Conservation (phyloP, 2,113 vertebrate genomes). For the Coturnix japonica region DNA sequence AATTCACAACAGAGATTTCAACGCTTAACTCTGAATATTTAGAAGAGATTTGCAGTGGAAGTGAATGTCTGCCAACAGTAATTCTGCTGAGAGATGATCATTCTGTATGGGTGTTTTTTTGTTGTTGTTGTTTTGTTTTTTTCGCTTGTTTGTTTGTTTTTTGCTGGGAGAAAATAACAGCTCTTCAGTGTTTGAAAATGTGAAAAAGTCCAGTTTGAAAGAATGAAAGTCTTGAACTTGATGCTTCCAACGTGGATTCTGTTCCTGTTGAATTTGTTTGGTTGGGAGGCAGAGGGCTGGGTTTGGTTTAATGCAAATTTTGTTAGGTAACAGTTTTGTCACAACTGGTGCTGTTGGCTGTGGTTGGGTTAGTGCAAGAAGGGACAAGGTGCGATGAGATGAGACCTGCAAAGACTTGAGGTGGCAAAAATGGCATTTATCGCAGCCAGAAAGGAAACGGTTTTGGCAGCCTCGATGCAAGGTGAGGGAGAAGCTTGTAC, state of each 20-base stretch:
- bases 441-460: neutral
- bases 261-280: neutral
- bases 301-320: no score
- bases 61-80: slow-evolving; percentile 59
- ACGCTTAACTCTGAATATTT: slow-evolving; percentile 52
- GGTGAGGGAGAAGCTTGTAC: neutral
- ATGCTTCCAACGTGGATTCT: slow-evolving; percentile 1
- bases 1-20: slow-evolving; percentile 63
- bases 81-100: slow-evolving; percentile 22
- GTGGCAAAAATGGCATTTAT: neutral
- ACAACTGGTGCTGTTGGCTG: neutral
- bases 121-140: neutral
- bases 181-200: slow-evolving; percentile 45
- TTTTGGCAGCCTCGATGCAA: neutral
- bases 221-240: slow-evolving; percentile 10
- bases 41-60: slow-evolving; percentile 47
- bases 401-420: neutral
- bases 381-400: neutral
- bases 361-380: neutral
- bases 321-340: neutral
- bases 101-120: neutral
- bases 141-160: neutral
- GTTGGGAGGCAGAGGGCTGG: neutral
- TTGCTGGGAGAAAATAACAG: slow-evolving; percentile 9
- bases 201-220: slow-evolving; percentile 18